Percentiles rank a stretch among this genome's conserved stretches.
These are phyloP conservation scores for Lumbricus terrestris DNA, from an alignment of 2,888 invertebrate genomes.

Conservation along the genomic window DNA sequence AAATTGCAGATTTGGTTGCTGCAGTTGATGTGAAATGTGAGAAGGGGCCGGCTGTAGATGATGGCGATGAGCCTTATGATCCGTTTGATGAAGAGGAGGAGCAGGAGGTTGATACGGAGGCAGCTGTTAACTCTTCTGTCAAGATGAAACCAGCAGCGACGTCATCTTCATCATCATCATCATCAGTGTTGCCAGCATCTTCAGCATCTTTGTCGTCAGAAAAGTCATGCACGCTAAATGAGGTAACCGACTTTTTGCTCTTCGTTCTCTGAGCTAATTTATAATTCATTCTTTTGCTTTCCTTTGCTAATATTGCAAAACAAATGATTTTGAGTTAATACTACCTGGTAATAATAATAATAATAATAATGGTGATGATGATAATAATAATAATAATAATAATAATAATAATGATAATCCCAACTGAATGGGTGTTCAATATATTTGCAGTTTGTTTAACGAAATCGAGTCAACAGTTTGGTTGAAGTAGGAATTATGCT, in stretches of 20 bases:
- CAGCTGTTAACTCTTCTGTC: background rate
- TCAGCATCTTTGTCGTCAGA: background rate
- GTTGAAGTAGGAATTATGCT: background rate
- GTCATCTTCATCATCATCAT: background rate
- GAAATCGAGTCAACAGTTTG: too few species aligned
- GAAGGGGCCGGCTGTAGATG: conserved; percentile 5
- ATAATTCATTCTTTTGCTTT: too few species aligned
- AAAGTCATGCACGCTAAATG: background rate
- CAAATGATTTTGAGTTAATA: background rate
- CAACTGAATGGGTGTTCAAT: too few species aligned
- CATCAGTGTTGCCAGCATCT: background rate
- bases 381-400: too few species aligned
- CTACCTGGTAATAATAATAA: too few species aligned
- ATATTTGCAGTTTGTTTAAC: too few species aligned
- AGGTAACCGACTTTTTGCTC: background rate
- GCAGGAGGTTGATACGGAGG: background rate
- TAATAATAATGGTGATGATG: too few species aligned
- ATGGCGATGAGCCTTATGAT: conserved; percentile 22
- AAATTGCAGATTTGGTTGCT: background rate
- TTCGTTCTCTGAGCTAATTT: background rate
- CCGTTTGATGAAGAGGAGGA: conserved; percentile 23
- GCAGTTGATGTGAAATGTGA: conserved; percentile 4
- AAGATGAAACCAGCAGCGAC: background rate
- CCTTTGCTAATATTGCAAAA: background rate
- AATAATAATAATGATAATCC: too few species aligned